Evolutionary conservation across 2,113 vertebrate genomes (phyloP), one percentile per base, ranked within the genome.

Genomic region (Pterocles orientalis): DNA sequence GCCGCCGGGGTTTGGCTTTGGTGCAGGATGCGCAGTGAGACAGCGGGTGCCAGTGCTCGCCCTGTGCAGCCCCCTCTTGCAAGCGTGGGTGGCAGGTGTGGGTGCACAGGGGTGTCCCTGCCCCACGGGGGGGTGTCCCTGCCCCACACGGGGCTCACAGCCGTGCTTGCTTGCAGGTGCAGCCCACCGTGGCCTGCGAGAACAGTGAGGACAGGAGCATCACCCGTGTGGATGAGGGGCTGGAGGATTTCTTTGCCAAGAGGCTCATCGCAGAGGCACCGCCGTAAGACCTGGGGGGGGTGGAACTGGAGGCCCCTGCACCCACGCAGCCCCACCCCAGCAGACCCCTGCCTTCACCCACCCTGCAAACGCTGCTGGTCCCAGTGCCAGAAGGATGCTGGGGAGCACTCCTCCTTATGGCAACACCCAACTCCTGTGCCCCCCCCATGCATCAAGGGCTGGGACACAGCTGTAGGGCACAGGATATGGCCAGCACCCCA

Each of bases 221-320:
- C 92, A 98, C 98, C 58, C 97, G 98, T 0, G 98, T 99, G 97
- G 99, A 99, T 5, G 99, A 99, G 96, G 99, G 99, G 36, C 98
- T 99, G 97, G 99, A 99, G 79, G 99, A 99, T 94, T 99, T 99
- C 98, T 99, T 99, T 95, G 98, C 98, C 94, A 99, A 99, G 98
- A 99, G 98, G 97, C 97, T 99, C 97, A 98, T 99, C 94, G 98
- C 98, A 43, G 98, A 99, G 97, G 98, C 98, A 88, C 97, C 96
- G 90, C 98, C 96, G 99, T 99, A 98, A 99, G 99, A 73, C 33
- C 1, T 2, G 7, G 29, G 48, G 36, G 9, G 21, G 20, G n/a
- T n/a, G 36, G 36, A 36, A 33, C 25, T 41, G 10, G 54, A 58
- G 17, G 10, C 16, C 69, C 39, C 19, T 69, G 43, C 36, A 31